phyloP scores from a whole-genome alignment of 2,113 vertebrate genomes.

The Spermophilus dauricus region DNA sequence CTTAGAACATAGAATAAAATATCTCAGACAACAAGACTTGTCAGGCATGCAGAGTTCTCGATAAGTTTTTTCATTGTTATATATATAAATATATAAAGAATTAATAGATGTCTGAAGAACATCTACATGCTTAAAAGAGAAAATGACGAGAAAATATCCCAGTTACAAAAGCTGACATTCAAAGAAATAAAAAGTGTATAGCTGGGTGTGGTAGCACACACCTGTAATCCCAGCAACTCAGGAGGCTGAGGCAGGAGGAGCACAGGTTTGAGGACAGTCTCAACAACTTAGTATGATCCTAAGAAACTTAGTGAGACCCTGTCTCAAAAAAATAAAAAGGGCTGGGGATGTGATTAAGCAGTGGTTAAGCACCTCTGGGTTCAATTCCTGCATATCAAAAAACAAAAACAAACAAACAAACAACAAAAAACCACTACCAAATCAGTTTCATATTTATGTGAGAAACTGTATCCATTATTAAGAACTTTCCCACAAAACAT shows the following conservation, averaged over 20 bases:
- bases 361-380: too few relatives aligned
- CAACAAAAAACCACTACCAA: not conserved
- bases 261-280: too few relatives aligned
- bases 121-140: not conserved
- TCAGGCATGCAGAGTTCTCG: not conserved
- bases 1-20: not conserved
- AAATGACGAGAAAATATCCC: not conserved
- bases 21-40: not conserved
- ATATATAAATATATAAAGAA: not conserved
- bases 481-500: not conserved
- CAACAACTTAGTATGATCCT: too few relatives aligned
- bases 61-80: not conserved
- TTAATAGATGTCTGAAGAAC: not conserved
- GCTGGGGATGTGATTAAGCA: too few relatives aligned
- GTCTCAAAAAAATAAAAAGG: too few relatives aligned
- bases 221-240: too few relatives aligned
- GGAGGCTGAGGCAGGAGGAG: too few relatives aligned
- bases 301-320: too few relatives aligned
- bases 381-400: too few relatives aligned
- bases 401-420: too few relatives aligned
- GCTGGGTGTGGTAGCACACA: too few relatives aligned
- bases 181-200: not conserved
- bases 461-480: slow-evolving; percentile 23
- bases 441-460: not conserved
- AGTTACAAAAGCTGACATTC: not conserved